Conservation (phyloP, 2,888 invertebrate species). For the Hyppa rectilinea region DNA sequence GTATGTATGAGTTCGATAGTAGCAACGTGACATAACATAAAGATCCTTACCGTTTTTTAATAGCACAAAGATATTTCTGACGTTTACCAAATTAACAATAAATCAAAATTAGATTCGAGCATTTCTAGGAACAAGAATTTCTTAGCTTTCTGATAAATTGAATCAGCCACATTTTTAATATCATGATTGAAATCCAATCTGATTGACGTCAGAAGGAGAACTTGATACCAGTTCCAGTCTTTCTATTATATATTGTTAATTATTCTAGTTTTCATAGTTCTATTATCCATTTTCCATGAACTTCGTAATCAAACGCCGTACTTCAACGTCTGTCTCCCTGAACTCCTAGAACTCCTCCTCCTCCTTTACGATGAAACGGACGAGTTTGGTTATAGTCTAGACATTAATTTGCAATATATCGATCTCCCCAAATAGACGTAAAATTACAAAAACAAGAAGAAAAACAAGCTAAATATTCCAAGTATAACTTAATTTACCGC, state of each 20-base stretch:
- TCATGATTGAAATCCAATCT: background rate
- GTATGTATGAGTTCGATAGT: background rate
- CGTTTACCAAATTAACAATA: background rate
- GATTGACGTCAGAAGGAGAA: background rate
- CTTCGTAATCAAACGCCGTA: background rate
- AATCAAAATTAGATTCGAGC: background rate
- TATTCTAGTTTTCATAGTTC: background rate
- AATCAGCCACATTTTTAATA: background rate
- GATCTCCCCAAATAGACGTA: background rate
- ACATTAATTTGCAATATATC: background rate
- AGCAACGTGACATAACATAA: background rate
- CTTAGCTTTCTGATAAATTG: background rate
- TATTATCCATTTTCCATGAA: background rate
- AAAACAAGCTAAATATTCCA: background rate
- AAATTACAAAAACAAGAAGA: background rate
- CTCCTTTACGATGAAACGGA: background rate
- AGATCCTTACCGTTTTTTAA: background rate
- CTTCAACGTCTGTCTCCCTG: background rate
- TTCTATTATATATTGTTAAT: background rate
- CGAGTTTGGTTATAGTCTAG: background rate
- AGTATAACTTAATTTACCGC: constrained; percentile 1
- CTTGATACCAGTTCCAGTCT: constrained; percentile 11
- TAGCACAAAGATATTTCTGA: background rate
- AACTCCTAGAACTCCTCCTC: background rate
- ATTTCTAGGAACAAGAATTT: background rate